Evolutionary conservation across 1,140 invertebrate genomes (phyloP).

Genomic region (Drosophila willistoni): DNA sequence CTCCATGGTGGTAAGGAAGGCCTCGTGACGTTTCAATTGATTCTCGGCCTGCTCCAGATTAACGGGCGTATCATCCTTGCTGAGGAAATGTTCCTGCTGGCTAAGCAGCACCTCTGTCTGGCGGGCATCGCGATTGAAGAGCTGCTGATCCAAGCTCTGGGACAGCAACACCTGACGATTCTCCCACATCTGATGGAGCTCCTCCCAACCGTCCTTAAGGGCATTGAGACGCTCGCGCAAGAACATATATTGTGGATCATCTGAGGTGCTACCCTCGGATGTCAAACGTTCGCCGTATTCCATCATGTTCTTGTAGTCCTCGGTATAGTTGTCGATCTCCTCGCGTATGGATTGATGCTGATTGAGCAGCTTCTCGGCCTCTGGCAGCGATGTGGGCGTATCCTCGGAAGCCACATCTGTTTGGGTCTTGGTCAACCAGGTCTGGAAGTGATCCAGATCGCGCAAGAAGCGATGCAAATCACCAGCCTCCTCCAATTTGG

Average conservation of each 20-base stretch:
- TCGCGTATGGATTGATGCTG: constrained; percentile 99
- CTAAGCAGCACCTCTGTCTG: constrained; percentile 98
- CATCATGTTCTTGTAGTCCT: constrained; percentile 99
- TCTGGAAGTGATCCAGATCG: constrained; percentile 99
- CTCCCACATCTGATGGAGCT: constrained; percentile 99
- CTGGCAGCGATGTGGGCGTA: constrained; percentile 96
- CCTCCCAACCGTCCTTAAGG: constrained; percentile 99
- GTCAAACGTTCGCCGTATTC: constrained; percentile 94
- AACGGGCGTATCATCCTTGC: constrained; percentile 96
- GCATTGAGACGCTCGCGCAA: constrained; percentile 97
- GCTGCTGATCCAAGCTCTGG: constrained; percentile 96
- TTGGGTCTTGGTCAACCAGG: constrained; percentile 99
- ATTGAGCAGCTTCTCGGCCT: constrained; percentile 97
- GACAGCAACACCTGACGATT: constrained; percentile 97
- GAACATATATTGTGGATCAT: constrained; percentile 99
- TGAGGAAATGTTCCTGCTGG: constrained; percentile 97
- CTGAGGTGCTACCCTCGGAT: constrained; percentile 90
- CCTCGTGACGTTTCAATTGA: constrained; percentile 98
- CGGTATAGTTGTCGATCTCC: constrained; percentile 99
- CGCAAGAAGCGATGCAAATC: constrained; percentile 99
- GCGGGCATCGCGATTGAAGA: constrained; percentile 97
- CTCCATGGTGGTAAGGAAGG: constrained; percentile 99
- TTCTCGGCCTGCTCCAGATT: constrained; percentile 99
- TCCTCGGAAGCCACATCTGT: constrained; percentile 99
- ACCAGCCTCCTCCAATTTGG: constrained; percentile 98